Evolutionary conservation across 2,113 vertebrate genomes (phyloP), one percentile per base, ranked within the genome.

Genomic region (Eubucco bourcierii): DNA sequence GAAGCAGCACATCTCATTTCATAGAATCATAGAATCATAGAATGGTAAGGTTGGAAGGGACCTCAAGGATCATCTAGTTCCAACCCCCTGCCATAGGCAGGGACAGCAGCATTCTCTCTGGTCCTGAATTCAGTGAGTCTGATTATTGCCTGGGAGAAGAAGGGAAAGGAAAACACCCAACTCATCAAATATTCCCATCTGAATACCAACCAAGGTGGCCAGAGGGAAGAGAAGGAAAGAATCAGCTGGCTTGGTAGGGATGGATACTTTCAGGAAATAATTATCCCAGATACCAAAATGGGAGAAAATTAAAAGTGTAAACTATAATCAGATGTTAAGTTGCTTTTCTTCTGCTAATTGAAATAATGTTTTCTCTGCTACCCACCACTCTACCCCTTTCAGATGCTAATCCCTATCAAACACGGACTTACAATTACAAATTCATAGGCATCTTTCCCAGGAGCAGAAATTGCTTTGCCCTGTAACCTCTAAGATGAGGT

Each of bases 381-480:
- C 78, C 71, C 87, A 94, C 93, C 75, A 94, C 94, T 96, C 92
- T 95, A 82, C 87, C 83, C 81, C 93, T 97, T 97, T 96, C 95
- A 97, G 97, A 97, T 97, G 96, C 94, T 97, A 97, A 97, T 97
- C 96, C 97, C 92, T 96, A 95, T 95, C 93, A 96, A 95, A 96
- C 96, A 97, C 5, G 24, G 95, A 92, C 94, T 96, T 90, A 97
- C 91, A 96, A 97, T 97, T 96, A 97, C 90, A 95, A 95, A 97
- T 97, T 96, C 95, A 97, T 90, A 97, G 95, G 92, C 95, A 95
- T 96, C 94, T 97, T 97, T 98, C 96, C 97, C 97, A 95, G 95
- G 97, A 97, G 97, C 96, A 96, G 90, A 94, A 97, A 97, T 97
- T 95, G 95, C 92, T 96, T 96, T 97, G 96, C 95, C 96, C 96